A percentile compares a stretch with the other conserved stretches of the same genome.
phyloP scores from a whole-genome alignment of 2,113 vertebrate species.

The Oceanites oceanicus region DNA sequence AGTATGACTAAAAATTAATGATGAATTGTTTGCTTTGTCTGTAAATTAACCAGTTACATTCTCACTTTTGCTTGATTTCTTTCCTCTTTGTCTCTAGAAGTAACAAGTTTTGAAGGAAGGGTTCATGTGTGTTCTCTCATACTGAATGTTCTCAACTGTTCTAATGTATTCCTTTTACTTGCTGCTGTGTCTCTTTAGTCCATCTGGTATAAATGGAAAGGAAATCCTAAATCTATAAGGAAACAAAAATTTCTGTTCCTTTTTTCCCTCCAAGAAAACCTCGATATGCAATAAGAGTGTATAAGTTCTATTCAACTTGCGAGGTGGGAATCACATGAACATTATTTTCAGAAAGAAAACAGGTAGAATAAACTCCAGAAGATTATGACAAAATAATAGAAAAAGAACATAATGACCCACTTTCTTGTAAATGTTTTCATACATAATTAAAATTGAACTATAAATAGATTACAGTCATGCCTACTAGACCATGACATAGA shows the following conservation, averaged over 20 bases:
- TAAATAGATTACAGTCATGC: background rate
- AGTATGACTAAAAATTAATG: background rate
- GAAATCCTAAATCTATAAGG: background rate
- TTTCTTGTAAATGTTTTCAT: background rate
- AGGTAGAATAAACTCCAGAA: background rate
- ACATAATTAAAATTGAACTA: background rate
- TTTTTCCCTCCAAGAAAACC: background rate
- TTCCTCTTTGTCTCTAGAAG: background rate
- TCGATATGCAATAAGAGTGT: background rate
- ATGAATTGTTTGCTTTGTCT: background rate
- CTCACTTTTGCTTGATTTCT: background rate
- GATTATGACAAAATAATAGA: background rate
- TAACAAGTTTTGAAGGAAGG: background rate
- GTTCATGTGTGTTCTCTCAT: background rate
- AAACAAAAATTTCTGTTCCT: background rate
- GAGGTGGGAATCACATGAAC: background rate
- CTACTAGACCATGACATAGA: background rate
- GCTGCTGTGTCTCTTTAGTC: background rate
- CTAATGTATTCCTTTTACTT: background rate
- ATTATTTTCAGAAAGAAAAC: background rate
- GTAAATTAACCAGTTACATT: background rate
- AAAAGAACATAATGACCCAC: background rate
- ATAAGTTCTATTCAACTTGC: background rate
- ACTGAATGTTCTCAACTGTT: background rate
- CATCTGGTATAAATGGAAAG: background rate